These are phyloP conservation scores for Tetramorium alpestre DNA, from an alignment of 1,140 invertebrate genomes.

Conservation along the genomic window DNA sequence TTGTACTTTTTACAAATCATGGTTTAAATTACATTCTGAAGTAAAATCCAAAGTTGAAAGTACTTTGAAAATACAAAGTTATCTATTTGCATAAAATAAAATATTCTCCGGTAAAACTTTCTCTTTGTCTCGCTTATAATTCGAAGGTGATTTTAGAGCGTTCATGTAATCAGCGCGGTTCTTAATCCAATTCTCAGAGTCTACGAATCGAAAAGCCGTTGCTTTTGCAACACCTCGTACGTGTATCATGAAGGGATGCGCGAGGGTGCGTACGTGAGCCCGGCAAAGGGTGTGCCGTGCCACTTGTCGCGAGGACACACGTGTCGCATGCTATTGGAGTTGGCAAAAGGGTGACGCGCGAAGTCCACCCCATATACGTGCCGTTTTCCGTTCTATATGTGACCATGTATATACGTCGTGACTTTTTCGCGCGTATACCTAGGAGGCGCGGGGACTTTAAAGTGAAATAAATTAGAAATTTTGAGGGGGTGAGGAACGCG, in stretches of 20 bases:
- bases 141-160: neutral
- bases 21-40: neutral
- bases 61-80: neutral
- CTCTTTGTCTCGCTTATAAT: neutral
- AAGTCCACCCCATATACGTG: slow-evolving; percentile 64
- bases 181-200: neutral
- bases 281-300: slow-evolving; percentile 74
- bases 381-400: slow-evolving; percentile 62
- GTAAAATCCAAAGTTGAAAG: neutral
- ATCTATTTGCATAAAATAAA: neutral
- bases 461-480: slow-evolving; percentile 83
- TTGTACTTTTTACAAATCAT: neutral
- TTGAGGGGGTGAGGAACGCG: slow-evolving; percentile 24
- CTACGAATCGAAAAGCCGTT: neutral
- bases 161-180: neutral
- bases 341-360: slow-evolving; percentile 75
- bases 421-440: slow-evolving; percentile 69
- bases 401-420: slow-evolving; percentile 53
- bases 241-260: slow-evolving; percentile 47
- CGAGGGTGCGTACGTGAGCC: slow-evolving; percentile 61
- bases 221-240: slow-evolving; percentile 42
- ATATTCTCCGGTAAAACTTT: neutral
- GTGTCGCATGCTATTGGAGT: slow-evolving; percentile 81
- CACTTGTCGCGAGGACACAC: slow-evolving; percentile 84
- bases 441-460: slow-evolving; percentile 80